These are phyloP conservation scores for Corbicula japonica DNA, from an alignment of 2,888 invertebrate species.

Conservation along the genomic window DNA sequence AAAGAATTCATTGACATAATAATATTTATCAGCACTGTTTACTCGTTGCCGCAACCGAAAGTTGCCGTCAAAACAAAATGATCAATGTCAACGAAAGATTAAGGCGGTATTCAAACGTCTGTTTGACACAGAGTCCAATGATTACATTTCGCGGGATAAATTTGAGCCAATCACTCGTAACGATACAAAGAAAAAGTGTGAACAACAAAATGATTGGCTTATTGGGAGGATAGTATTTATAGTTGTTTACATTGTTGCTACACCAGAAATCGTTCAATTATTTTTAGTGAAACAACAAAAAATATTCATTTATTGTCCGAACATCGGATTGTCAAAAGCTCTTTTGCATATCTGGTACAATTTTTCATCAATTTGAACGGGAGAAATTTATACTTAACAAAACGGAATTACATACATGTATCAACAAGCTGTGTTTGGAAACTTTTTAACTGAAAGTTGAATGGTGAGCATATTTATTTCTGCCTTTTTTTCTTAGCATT, in stretches of 20 bases:
- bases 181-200: conserved; percentile 21
- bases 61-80: conserved; percentile 44
- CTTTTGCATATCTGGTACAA: too few species aligned
- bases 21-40: conserved; percentile 28
- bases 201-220: conserved; percentile 56
- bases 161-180: conserved; percentile 14
- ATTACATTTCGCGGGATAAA: conserved; percentile 24
- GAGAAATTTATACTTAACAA: too few species aligned
- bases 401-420: too few species aligned
- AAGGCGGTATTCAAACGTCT: conserved; percentile 1
- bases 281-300: too few species aligned
- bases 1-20: conserved; percentile 3
- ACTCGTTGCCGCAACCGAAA: conserved; percentile 36
- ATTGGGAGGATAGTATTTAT: conserved; percentile 71
- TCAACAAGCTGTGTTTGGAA: too few species aligned
- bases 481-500: too few species aligned
- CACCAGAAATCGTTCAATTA: conserved; percentile 33
- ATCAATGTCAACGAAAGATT: conserved; percentile 25
- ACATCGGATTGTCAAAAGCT: too few species aligned
- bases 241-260: conserved; percentile 80
- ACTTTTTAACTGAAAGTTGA: too few species aligned
- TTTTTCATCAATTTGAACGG: too few species aligned
- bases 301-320: too few species aligned
- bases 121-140: conserved; percentile 40
- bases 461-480: too few species aligned